phyloP scores from a whole-genome alignment of 1,140 invertebrate genomes.

The Fragariocoptes setiger region DNA sequence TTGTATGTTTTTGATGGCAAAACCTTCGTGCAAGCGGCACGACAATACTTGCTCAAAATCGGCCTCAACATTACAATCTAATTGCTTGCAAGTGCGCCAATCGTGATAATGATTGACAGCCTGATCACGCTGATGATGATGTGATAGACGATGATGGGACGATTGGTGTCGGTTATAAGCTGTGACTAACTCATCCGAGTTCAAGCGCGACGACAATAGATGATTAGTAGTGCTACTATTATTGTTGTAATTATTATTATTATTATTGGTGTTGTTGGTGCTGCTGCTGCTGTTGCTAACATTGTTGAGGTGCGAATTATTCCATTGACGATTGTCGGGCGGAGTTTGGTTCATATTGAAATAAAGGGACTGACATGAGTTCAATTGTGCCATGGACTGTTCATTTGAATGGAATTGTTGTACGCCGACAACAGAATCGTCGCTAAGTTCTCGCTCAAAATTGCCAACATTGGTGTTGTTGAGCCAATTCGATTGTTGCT shows the following conservation, averaged over 20 bases:
- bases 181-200: no score
- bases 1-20: constrained; percentile 29
- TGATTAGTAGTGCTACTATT: no score
- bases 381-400: not conserved
- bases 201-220: no score
- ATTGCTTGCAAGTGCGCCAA: constrained; percentile 22
- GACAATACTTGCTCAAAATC: constrained; percentile 33
- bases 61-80: constrained; percentile 28
- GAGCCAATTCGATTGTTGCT: not conserved
- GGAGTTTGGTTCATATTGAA: not conserved
- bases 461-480: not conserved
- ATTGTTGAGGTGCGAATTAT: not conserved
- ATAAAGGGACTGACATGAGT: not conserved
- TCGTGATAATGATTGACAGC: not conserved
- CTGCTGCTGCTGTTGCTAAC: no score
- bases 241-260: no score
- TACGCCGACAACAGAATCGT: no score
- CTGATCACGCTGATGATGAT: constrained; percentile 1
- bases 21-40: constrained; percentile 42
- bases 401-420: no score
- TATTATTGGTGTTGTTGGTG: no score
- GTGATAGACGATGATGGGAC: no score
- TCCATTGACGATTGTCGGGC: not conserved
- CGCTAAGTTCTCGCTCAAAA: no score
- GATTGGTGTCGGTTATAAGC: no score